Evolutionary conservation across 2,113 vertebrate genomes (phyloP).

Genomic region (Petroica traversi): DNA sequence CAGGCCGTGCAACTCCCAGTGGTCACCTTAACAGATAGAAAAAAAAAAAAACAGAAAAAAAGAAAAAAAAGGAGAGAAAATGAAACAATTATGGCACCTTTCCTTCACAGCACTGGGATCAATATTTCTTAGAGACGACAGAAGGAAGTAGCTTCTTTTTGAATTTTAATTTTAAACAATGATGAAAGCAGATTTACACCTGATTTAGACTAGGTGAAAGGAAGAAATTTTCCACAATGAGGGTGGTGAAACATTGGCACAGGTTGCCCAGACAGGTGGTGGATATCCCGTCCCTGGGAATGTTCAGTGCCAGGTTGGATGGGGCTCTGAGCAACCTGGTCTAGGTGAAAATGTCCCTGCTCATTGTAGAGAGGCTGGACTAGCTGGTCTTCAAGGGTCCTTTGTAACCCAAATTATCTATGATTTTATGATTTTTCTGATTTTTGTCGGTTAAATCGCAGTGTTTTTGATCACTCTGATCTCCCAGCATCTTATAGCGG

Average conservation of each 20-base stretch:
- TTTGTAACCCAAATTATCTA: neutral
- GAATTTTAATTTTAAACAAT: neutral
- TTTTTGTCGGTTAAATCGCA: neutral
- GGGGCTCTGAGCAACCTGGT: neutral
- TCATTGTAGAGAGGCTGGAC: neutral
- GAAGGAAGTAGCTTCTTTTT: neutral
- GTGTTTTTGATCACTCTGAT: neutral
- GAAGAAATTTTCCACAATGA: rapidly evolving
- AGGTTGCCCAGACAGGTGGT: neutral
- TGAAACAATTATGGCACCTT: neutral
- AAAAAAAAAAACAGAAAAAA: neutral
- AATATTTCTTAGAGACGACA: neutral
- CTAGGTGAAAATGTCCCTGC: neutral
- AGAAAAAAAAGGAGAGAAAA: neutral
- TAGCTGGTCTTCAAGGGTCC: neutral
- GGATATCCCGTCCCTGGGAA: neutral
- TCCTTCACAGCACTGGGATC: neutral
- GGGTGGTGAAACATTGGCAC: neutral
- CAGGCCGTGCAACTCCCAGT: constrained; percentile 63
- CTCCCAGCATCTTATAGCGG: rapidly evolving
- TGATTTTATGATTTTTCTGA: neutral
- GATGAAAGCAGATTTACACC: neutral
- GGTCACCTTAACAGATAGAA: constrained; percentile 54
- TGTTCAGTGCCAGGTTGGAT: neutral
- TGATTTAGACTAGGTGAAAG: neutral